Evolutionary conservation across 2,888 invertebrate genomes (phyloP).

Genomic region (Chrysolina haemoptera): DNA sequence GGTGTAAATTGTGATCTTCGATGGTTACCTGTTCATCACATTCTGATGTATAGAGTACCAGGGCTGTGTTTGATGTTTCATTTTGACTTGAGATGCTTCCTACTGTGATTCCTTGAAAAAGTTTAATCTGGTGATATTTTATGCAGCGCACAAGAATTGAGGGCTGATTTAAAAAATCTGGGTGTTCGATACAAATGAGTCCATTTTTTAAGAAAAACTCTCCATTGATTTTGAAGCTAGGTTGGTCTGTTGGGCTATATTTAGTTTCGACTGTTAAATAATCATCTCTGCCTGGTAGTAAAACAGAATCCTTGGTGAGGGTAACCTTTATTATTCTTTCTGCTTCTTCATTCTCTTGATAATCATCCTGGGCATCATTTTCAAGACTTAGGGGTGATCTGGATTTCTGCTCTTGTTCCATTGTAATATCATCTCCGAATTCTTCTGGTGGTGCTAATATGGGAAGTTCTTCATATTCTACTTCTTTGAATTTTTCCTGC

Average conservation of each 20-base stretch:
- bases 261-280: no score
- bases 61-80: no score
- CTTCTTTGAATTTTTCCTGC: not conserved
- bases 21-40: not conserved
- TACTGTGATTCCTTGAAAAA: no score
- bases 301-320: not conserved
- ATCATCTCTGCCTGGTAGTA: not conserved
- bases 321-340: not conserved
- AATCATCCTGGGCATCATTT: not conserved
- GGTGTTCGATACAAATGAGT: no score
- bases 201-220: no score
- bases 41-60: not conserved
- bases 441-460: not conserved
- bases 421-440: not conserved
- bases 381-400: not conserved
- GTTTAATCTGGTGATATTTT: no score
- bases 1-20: not conserved
- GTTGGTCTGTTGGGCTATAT: no score
- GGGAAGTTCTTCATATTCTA: no score
- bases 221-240: no score
- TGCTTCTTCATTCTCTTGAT: not conserved
- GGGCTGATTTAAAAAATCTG: no score
- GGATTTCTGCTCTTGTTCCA: not conserved
- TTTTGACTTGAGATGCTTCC: no score
- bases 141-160: no score